Conservation (phyloP, 2,113 vertebrate genomes). For the Dasypus novemcinctus region DNA sequence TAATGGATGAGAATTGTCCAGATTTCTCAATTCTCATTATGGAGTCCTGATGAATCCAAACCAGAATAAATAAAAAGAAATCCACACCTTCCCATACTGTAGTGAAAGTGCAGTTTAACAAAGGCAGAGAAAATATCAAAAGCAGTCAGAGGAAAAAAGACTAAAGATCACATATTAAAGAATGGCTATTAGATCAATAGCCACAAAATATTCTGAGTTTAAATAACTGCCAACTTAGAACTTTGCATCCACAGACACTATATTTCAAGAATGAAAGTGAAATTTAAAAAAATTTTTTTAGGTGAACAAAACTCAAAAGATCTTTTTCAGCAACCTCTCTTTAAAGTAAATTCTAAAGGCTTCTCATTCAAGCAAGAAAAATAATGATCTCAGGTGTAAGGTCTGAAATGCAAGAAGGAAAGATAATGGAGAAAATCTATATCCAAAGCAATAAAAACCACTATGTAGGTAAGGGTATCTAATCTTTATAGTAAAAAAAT, state of each 20-base stretch:
- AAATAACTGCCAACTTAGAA: not conserved
- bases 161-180: not conserved
- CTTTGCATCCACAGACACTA: not conserved
- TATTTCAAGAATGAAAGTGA: not conserved
- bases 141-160: not conserved
- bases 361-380: slow-evolving; percentile 27
- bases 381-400: not conserved
- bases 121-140: not conserved
- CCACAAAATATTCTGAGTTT: not conserved
- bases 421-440: slow-evolving; percentile 4
- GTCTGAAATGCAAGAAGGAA: not conserved
- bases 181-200: not conserved
- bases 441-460: slow-evolving; percentile 19
- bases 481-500: slow-evolving; percentile 40
- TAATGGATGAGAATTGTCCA: not conserved
- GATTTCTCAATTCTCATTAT: not conserved
- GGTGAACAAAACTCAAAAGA: not conserved
- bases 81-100: not conserved
- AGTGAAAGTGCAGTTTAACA: slow-evolving; percentile 8
- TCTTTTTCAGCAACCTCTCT: not conserved
- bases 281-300: not conserved
- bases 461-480: not conserved
- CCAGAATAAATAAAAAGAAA: slow-evolving; percentile 22
- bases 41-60: not conserved
- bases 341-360: not conserved